Conservation (phyloP, 2,113 vertebrate species). For the Myotis lucifugus region DNA sequence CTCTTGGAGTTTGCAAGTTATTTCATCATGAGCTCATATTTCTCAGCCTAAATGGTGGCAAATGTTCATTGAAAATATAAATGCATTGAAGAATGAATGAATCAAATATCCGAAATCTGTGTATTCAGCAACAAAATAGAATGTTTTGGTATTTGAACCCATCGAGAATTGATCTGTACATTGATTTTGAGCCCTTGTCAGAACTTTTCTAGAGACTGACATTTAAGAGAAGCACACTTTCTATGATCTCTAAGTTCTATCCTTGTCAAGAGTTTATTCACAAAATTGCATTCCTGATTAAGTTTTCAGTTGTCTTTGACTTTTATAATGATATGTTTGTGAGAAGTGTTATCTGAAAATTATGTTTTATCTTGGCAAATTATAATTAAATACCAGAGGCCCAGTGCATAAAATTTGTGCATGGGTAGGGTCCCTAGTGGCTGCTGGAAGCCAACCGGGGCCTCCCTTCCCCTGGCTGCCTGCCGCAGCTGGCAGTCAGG, state of each 20-base stretch:
- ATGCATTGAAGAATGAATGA: not conserved
- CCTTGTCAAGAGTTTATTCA: slow-evolving; percentile 16
- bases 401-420: no score
- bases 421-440: no score
- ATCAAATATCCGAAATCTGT: not conserved
- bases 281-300: not conserved
- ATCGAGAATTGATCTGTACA: not conserved
- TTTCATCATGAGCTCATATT: not conserved
- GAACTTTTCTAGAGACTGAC: slow-evolving; percentile 2
- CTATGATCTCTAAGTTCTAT: not conserved
- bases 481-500: no score
- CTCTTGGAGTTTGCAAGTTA: not conserved
- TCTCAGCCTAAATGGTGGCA: not conserved
- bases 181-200: slow-evolving; percentile 25
- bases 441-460: no score
- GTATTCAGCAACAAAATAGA: slow-evolving; percentile 14
- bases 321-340: not conserved
- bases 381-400: not conserved
- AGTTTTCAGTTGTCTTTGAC: not conserved
- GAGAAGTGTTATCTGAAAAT: not conserved
- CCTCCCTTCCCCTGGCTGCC: no score
- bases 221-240: not conserved
- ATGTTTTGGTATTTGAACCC: not conserved
- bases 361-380: not conserved
- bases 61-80: not conserved